phyloP scores from a whole-genome alignment of 2,113 vertebrate genomes.

The Cygnus atratus region DNA sequence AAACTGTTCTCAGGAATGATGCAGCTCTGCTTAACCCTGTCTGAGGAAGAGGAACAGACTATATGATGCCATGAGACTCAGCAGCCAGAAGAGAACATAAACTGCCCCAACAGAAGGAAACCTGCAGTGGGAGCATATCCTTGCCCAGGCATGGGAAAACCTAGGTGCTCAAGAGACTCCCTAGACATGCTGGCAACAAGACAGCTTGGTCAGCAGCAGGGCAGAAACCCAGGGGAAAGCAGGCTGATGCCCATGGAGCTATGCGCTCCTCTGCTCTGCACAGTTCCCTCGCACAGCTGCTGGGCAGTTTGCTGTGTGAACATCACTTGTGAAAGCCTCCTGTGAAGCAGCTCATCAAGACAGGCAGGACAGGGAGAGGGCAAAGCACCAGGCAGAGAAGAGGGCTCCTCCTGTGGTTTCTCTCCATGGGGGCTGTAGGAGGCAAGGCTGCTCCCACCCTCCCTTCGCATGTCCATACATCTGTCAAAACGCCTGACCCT shows the following conservation, averaged over 20 bases:
- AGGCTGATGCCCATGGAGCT: not conserved
- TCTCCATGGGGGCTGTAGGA: not conserved
- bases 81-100: not conserved
- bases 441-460: not conserved
- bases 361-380: not conserved
- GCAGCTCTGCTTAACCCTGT: not conserved
- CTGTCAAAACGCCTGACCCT: too few relatives aligned
- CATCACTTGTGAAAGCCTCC: not conserved
- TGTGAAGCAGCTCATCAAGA: not conserved
- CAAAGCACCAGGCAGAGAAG: not conserved
- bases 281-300: not conserved
- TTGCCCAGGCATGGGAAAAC: not conserved
- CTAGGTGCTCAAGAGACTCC: not conserved
- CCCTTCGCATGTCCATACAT: not conserved
- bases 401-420: not conserved
- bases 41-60: rapidly evolving
- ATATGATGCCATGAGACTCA: not conserved
- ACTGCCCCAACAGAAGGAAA: not conserved
- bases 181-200: not conserved
- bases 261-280: rapidly evolving
- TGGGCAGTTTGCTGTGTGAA: not conserved
- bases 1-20: not conserved
- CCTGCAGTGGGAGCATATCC: not conserved
- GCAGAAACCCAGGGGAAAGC: not conserved
- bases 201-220: not conserved